Evolutionary conservation across 2,888 invertebrate genomes (phyloP).

Genomic region (Myathropa florea): DNA sequence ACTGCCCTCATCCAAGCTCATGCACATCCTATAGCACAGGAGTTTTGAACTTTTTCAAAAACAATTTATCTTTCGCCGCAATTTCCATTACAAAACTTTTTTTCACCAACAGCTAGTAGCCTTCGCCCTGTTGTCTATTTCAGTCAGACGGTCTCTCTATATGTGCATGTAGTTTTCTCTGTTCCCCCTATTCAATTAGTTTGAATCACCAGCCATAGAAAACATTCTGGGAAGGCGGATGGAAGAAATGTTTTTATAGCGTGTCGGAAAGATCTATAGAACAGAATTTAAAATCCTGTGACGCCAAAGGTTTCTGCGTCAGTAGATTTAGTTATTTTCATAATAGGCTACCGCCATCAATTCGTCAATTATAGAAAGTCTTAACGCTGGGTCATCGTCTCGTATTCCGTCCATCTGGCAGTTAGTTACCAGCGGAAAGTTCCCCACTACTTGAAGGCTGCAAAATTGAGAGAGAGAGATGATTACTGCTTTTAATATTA

Average conservation of each 20-base stretch:
- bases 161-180: neutral
- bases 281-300: constrained; percentile 48
- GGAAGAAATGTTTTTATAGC: constrained; percentile 60
- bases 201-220: constrained; percentile 31
- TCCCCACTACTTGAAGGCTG: too few species aligned
- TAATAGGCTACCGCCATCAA: constrained; percentile 24
- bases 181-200: constrained; percentile 54
- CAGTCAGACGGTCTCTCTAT: neutral
- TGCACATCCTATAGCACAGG: neutral
- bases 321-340: constrained; percentile 59
- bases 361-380: constrained; percentile 51
- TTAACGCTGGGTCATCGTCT: constrained; percentile 6
- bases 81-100: constrained; percentile 58
- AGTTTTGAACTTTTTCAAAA: constrained; percentile 38
- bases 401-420: neutral
- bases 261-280: constrained; percentile 41
- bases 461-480: too few species aligned
- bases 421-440: too few species aligned
- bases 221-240: constrained; percentile 50
- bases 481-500: neutral
- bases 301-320: constrained; percentile 46
- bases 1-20: neutral
- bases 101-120: constrained; percentile 27
- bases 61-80: constrained; percentile 63
- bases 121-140: neutral